These are phyloP conservation scores for Thymallus thymallus DNA, from an alignment of 2,113 vertebrate genomes.

Conservation along the genomic window DNA sequence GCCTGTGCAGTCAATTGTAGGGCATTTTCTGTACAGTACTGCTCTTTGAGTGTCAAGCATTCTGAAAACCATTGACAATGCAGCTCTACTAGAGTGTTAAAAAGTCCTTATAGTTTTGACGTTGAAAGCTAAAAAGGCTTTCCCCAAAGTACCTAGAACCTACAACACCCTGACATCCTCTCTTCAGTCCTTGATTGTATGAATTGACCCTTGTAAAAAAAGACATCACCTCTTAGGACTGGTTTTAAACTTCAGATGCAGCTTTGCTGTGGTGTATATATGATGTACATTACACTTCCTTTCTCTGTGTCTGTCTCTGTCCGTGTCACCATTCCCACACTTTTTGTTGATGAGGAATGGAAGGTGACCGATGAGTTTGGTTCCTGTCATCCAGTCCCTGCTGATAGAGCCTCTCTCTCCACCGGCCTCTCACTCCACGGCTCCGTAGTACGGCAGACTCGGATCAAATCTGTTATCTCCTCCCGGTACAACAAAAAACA, in stretches of 20 bases:
- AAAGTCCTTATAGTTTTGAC: constrained; percentile 86
- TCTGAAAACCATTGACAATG: constrained; percentile 70
- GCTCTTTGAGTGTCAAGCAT: constrained; percentile 91
- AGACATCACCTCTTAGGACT: constrained; percentile 99
- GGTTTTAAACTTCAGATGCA: constrained; percentile 98
- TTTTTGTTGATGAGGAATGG: constrained; percentile 72
- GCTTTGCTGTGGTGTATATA: constrained; percentile 94
- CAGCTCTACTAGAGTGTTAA: constrained; percentile 88
- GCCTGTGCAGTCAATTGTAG: constrained; percentile 99
- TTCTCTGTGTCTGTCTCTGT: constrained; percentile 78
- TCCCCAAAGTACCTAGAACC: constrained; percentile 99
- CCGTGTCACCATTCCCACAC: constrained; percentile 83
- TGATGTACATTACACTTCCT: constrained; percentile 99
- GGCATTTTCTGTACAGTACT: constrained; percentile 94
- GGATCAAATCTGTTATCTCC: constrained; percentile 57
- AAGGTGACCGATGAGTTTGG: constrained; percentile 63
- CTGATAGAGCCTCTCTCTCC: constrained; percentile 36
- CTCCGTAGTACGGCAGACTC: constrained; percentile 72
- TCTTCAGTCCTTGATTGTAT: constrained; percentile 99
- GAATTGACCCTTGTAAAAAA: constrained; percentile 90
- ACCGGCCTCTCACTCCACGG: constrained; percentile 72
- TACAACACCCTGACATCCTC: constrained; percentile 99
- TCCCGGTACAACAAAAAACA: constrained; percentile 87
- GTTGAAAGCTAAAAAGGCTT: constrained; percentile 83
- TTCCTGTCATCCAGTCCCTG: constrained; percentile 57